phyloP scores from a whole-genome alignment of 2,113 vertebrate species.

The Ctenomys sociabilis region DNA sequence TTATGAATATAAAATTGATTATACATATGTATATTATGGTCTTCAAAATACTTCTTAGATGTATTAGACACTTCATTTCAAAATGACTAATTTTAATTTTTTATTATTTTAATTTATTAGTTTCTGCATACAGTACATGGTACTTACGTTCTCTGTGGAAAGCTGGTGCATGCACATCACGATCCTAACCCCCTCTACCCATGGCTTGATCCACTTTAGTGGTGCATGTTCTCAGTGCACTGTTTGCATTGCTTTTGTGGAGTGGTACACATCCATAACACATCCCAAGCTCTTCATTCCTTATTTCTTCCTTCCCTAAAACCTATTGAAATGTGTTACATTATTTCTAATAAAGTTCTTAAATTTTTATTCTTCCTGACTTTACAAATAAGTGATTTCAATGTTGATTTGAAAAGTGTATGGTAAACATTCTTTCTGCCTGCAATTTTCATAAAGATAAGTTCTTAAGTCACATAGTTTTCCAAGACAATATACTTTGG shows the following conservation, averaged over 20 bases:
- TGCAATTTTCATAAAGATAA: not conserved
- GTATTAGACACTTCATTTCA: not conserved
- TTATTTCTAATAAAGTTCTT: not conserved
- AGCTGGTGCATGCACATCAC: not conserved
- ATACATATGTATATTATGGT: not conserved
- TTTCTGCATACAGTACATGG: not conserved
- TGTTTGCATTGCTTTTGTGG: not conserved
- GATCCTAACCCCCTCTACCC: not conserved
- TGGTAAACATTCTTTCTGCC: not conserved
- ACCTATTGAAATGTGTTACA: not conserved
- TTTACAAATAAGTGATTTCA: not conserved
- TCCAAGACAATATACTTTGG: not conserved
- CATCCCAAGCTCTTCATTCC: not conserved
- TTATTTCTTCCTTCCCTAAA: not conserved
- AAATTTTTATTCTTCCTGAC: not conserved
- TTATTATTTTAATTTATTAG: not conserved
- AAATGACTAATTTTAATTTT: not conserved
- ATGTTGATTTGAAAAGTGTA: not conserved
- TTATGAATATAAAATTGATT: not conserved
- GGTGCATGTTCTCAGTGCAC: not conserved
- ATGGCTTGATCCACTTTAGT: not conserved
- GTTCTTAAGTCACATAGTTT: not conserved
- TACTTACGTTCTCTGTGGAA: not conserved
- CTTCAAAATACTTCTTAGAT: not conserved
- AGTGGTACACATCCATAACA: no score